These are phyloP conservation scores for Elmis aenea DNA, from an alignment of 2,888 invertebrate genomes.

Conservation along the genomic window DNA sequence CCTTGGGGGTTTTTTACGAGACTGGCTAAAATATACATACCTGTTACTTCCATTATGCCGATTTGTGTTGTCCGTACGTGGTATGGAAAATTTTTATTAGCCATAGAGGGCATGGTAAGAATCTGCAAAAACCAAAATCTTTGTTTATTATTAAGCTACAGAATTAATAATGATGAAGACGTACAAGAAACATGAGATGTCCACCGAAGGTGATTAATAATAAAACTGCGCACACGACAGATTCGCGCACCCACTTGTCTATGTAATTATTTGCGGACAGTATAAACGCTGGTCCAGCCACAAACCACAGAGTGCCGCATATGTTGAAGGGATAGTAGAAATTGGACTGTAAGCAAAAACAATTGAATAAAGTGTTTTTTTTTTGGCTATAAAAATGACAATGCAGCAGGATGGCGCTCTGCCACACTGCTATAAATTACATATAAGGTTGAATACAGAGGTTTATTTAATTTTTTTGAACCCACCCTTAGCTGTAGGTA, in stretches of 20 bases:
- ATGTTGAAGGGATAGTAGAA: conserved; percentile 82
- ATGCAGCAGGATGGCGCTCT: no score
- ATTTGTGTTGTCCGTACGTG: conserved; percentile 84
- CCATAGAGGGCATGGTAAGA: conserved; percentile 76
- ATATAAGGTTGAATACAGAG: no score
- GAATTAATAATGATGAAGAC: conserved; percentile 24
- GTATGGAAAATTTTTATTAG: conserved; percentile 86
- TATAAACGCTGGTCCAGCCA: conserved; percentile 75
- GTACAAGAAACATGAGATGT: conserved; percentile 62
- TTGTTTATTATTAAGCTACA: no score
- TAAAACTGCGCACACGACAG: conserved; percentile 63
- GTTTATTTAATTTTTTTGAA: no score
- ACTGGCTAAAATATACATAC: no score
- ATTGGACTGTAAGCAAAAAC: conserved; percentile 55
- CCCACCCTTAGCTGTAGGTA: no score
- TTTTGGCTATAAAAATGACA: no score
- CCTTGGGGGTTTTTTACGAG: no score
- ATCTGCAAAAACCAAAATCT: conserved; percentile 51
- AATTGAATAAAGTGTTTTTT: no score
- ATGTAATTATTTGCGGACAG: conserved; percentile 73
- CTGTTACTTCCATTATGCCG: conserved; percentile 59
- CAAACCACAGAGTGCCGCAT: conserved; percentile 82
- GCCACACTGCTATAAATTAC: no score
- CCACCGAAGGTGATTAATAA: conserved; percentile 59
- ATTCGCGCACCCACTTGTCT: conserved; percentile 75